phyloP scores from a whole-genome alignment of 1,140 invertebrate species.

The Drosophila novamexicana region DNA sequence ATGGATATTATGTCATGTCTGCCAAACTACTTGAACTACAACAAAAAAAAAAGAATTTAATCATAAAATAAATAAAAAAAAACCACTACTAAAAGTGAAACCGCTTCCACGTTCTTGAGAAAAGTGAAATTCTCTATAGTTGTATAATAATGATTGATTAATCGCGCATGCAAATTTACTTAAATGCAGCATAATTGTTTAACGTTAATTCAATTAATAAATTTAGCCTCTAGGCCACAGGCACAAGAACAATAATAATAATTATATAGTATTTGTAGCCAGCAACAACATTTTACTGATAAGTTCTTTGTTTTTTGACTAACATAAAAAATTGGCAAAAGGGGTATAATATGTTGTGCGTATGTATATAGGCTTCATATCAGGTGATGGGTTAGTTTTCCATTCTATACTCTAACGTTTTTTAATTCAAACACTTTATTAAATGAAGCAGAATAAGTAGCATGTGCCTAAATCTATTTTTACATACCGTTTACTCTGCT shows the following conservation, averaged over 20 bases:
- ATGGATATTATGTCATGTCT: constrained; percentile 61
- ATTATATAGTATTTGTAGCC: constrained; percentile 27
- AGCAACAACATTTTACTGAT: not conserved
- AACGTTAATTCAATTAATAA: constrained; percentile 74
- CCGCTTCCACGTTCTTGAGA: constrained; percentile 48
- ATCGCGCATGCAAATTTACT: constrained; percentile 65
- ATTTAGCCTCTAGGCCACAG: constrained; percentile 39
- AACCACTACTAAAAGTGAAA: constrained; percentile 68
- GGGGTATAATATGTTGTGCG: too few relatives aligned
- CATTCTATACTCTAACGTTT: too few relatives aligned
- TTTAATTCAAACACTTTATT: too few relatives aligned
- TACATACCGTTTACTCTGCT: too few relatives aligned
- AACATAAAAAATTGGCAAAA: too few relatives aligned
- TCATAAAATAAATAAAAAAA: not conserved
- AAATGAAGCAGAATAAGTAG: too few relatives aligned
- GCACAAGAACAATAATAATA: constrained; percentile 45
- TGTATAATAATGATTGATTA: constrained; percentile 73
- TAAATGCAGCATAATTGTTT: constrained; percentile 75
- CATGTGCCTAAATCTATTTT: too few relatives aligned
- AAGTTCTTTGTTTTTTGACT: too few relatives aligned
- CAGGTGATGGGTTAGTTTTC: too few relatives aligned
- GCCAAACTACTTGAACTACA: constrained; percentile 36
- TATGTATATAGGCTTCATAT: too few relatives aligned
- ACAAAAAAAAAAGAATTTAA: not conserved
- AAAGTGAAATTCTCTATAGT: constrained; percentile 71